Evolutionary conservation across 2,113 vertebrate species (phyloP).

Genomic region (Daphoenositta chrysoptera): DNA sequence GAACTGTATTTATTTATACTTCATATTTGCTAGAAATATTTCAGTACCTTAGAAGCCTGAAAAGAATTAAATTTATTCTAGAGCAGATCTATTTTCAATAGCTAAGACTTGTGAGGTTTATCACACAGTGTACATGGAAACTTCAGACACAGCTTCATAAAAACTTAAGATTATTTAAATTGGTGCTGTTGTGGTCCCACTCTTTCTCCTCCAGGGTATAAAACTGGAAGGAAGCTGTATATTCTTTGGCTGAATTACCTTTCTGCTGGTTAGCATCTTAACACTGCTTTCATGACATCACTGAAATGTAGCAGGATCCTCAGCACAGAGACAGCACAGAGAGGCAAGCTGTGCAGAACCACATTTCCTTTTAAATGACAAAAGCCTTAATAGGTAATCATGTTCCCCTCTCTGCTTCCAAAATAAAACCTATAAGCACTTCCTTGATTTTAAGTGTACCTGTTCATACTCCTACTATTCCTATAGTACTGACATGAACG

Average conservation of each 20-base stretch:
- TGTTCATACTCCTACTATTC: background rate
- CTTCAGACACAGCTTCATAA: background rate
- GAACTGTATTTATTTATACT: background rate
- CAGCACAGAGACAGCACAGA: background rate
- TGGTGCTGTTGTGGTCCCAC: background rate
- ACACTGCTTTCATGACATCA: background rate
- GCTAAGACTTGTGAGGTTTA: background rate
- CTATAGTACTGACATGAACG: background rate
- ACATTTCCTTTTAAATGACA: background rate
- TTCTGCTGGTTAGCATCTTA: background rate
- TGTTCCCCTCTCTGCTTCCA: background rate
- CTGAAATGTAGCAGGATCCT: background rate
- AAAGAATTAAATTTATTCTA: background rate
- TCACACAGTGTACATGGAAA: background rate
- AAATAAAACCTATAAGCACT: background rate
- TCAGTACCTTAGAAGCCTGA: background rate
- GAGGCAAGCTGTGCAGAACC: background rate
- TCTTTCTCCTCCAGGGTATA: background rate
- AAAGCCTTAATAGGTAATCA: background rate
- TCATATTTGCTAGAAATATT: background rate
- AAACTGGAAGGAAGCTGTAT: background rate
- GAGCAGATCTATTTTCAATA: background rate
- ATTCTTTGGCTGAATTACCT: background rate
- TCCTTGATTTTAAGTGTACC: background rate
- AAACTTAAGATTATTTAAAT: background rate